A percentile compares a stretch with the other conserved stretches of the same genome.
Conservation (phyloP, 2,888 invertebrate genomes). For the Boloria selene region DNA sequence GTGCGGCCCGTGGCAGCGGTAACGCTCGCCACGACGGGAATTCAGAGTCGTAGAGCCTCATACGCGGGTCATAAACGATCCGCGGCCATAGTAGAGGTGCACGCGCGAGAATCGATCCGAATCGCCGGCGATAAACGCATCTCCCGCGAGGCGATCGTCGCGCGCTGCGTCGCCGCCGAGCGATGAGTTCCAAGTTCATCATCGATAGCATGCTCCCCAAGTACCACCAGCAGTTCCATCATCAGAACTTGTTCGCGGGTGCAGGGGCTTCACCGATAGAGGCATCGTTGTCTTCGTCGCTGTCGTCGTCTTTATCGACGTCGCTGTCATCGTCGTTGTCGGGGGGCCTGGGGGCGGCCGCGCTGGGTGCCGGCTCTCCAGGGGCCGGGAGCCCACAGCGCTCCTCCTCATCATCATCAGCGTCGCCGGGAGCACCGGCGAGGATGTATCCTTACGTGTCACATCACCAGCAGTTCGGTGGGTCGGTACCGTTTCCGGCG, state of each 20-base stretch:
- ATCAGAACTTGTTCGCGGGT: slow-evolving; percentile 81
- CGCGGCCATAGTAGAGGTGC: slow-evolving; percentile 86
- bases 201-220: slow-evolving; percentile 99
- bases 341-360: slow-evolving; percentile 84
- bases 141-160: slow-evolving; percentile 81
- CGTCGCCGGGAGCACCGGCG: slow-evolving; percentile 87
- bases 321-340: slow-evolving; percentile 83
- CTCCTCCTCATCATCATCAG: slow-evolving; percentile 84
- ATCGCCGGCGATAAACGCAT: slow-evolving; percentile 81
- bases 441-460: slow-evolving; percentile 97
- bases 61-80: slow-evolving; percentile 93
- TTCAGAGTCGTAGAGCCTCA: slow-evolving; percentile 93
- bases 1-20: slow-evolving; percentile 79
- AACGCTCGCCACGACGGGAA: slow-evolving; percentile 85
- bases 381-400: slow-evolving; percentile 85
- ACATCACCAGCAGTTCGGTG: slow-evolving; percentile 88
- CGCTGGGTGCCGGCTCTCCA: slow-evolving; percentile 83
- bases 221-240: slow-evolving; percentile 91
- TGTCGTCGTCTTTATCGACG: slow-evolving; percentile 82
- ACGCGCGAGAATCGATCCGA: slow-evolving; percentile 83
- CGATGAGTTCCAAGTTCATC: slow-evolving; percentile 98
- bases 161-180: slow-evolving; percentile 83
- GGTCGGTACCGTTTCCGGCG: slow-evolving; percentile 86
- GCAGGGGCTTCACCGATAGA: slow-evolving; percentile 88
- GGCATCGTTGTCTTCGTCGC: slow-evolving; percentile 84